Conservation (phyloP, 2,888 invertebrate species). For the Palloptera scutellata region DNA sequence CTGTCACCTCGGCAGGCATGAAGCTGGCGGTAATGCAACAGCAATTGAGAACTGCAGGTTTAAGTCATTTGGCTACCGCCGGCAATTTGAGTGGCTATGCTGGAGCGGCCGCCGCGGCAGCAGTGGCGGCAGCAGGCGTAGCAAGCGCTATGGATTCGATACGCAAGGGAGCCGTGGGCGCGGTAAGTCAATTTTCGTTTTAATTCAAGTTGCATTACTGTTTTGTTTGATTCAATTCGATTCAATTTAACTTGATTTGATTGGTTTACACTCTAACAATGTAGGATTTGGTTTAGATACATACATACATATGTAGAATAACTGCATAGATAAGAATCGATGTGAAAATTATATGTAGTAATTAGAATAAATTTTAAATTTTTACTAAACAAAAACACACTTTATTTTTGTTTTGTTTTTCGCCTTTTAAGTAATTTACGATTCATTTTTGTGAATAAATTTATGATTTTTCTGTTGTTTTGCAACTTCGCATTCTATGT, state of each 20-base stretch:
- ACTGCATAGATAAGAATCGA: too few species aligned
- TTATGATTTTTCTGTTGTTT: too few species aligned
- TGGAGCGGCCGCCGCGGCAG: slow-evolving; percentile 31
- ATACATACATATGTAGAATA: background rate
- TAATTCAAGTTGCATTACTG: slow-evolving; percentile 39
- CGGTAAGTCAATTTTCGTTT: slow-evolving; percentile 61
- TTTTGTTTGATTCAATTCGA: slow-evolving; percentile 26
- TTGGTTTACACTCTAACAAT: slow-evolving; percentile 13
- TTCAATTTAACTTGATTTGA: slow-evolving; percentile 14
- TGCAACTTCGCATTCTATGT: too few species aligned
- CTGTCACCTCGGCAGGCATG: slow-evolving; percentile 31
- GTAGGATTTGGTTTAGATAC: too few species aligned
- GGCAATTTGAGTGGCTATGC: slow-evolving; percentile 17
- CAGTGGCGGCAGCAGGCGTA: slow-evolving; percentile 23
- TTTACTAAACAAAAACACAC: too few species aligned
- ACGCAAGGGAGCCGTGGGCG: slow-evolving; percentile 56
- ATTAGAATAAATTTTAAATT: too few species aligned
- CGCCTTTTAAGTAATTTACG: background rate
- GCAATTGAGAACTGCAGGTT: slow-evolving; percentile 43
- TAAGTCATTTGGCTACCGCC: slow-evolving; percentile 28
- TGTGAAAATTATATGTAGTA: background rate
- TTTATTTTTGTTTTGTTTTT: too few species aligned
- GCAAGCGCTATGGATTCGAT: slow-evolving; percentile 41
- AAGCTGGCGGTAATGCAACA: slow-evolving; percentile 42
- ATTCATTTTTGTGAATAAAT: too few species aligned